Conservation (phyloP, 1,140 invertebrate species). For the Drosophila busckii region DNA sequence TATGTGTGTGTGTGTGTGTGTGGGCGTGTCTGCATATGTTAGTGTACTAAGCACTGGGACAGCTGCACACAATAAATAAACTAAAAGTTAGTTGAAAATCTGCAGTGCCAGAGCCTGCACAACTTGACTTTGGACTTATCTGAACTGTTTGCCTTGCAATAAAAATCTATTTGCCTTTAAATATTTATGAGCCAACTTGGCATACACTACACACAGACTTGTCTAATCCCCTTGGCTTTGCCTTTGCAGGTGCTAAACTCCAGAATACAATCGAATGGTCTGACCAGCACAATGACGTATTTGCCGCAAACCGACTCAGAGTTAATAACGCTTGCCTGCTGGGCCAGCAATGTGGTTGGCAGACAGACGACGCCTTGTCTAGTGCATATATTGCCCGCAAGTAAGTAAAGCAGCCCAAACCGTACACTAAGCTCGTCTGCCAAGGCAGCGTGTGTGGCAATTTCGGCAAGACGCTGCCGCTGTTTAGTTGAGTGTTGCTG, state of each 20-base stretch:
- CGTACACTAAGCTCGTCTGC: no score
- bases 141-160: constrained; percentile 57
- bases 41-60: constrained; percentile 31
- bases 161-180: constrained; percentile 70
- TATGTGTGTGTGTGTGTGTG: no score
- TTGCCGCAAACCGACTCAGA: constrained; percentile 83
- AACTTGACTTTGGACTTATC: constrained; percentile 27
- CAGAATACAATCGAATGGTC: constrained; percentile 82
- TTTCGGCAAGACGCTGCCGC: constrained; percentile 45
- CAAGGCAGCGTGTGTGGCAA: constrained; percentile 60
- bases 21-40: constrained; percentile 29
- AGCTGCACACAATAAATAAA: constrained; percentile 71
- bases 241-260: constrained; percentile 80
- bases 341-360: constrained; percentile 91
- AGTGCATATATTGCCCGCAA: constrained; percentile 89
- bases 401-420: constrained; percentile 82
- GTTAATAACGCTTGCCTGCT: constrained; percentile 90
- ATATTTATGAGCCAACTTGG: no score
- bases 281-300: constrained; percentile 85
- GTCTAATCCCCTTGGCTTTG: constrained; percentile 4
- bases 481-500: constrained; percentile 3
- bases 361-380: constrained; percentile 89
- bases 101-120: constrained; percentile 42
- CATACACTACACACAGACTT: no score
- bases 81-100: constrained; percentile 74